Evolutionary conservation across 1,140 invertebrate species (phyloP).

Genomic region (Chrysopa pallens): DNA sequence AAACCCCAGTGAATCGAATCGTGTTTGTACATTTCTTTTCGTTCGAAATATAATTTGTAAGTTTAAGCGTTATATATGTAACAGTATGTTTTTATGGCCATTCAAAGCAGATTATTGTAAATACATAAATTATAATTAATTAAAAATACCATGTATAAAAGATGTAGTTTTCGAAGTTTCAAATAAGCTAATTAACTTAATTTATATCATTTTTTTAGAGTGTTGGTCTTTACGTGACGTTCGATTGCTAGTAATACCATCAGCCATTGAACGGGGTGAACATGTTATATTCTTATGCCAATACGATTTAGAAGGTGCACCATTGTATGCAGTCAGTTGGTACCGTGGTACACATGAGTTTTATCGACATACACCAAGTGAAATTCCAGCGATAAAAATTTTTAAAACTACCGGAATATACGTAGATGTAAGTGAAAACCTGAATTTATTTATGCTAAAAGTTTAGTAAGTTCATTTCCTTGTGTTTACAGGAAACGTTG

Average conservation of each 20-base stretch:
- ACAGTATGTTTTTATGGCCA: no score
- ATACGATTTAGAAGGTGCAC: constrained; percentile 48
- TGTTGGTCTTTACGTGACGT: constrained; percentile 16
- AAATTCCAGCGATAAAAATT: constrained; percentile 40
- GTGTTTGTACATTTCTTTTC: no score
- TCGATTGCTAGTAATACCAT: constrained; percentile 30
- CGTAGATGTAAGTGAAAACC: constrained; percentile 45
- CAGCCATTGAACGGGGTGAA: constrained; percentile 34
- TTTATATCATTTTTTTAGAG: not conserved
- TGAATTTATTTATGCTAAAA: no score
- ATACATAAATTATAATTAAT: no score
- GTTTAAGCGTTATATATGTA: no score
- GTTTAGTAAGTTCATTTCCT: not conserved
- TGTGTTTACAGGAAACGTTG: constrained; percentile 36
- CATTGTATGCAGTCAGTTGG: constrained; percentile 62
- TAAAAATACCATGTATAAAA: no score
- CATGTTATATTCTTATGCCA: constrained; percentile 34
- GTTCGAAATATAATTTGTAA: no score
- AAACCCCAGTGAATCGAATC: no score
- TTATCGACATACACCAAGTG: constrained; percentile 46
- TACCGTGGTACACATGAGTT: constrained; percentile 54
- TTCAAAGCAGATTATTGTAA: no score
- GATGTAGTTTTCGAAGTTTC: no score
- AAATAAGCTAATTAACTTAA: no score
- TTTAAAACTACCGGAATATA: constrained; percentile 48